Evolutionary conservation across 2,113 vertebrate genomes (phyloP).

Genomic region (Perognathus longimembris): DNA sequence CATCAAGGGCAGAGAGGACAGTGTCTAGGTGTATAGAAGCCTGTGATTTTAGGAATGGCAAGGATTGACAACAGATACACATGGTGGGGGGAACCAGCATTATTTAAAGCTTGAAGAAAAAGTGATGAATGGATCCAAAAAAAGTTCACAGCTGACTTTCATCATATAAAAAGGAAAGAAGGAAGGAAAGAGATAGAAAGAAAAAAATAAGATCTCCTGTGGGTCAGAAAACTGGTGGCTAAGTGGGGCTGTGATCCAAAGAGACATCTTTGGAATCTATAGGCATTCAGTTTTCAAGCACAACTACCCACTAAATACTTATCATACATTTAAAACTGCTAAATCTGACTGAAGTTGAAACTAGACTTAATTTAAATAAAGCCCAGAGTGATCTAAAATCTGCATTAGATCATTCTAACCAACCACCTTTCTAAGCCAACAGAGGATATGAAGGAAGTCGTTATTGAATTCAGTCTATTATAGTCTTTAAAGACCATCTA

Average conservation of each 20-base stretch:
- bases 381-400: not conserved
- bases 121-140: not conserved
- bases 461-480: not conserved
- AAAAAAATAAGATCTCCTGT: not conserved
- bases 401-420: not conserved
- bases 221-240: not conserved
- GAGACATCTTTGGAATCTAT: not conserved
- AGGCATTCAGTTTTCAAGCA: not conserved
- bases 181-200: not conserved
- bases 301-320: not conserved
- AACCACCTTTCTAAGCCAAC: not conserved
- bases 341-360: not conserved
- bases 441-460: not conserved
- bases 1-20: too few species aligned
- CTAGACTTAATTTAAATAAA: not conserved
- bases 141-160: not conserved
- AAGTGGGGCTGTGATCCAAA: too few species aligned
- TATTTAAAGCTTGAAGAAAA: not conserved
- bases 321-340: not conserved
- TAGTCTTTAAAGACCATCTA: not conserved
- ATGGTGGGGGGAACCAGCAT: not conserved
- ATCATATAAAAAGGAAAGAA: not conserved
- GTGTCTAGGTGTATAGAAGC: not conserved
- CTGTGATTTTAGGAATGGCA: too few species aligned
- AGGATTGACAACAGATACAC: accelerated